Base-by-base conservation (phyloP, 2,113 vertebrate species). In the Panthera leo region DNA sequence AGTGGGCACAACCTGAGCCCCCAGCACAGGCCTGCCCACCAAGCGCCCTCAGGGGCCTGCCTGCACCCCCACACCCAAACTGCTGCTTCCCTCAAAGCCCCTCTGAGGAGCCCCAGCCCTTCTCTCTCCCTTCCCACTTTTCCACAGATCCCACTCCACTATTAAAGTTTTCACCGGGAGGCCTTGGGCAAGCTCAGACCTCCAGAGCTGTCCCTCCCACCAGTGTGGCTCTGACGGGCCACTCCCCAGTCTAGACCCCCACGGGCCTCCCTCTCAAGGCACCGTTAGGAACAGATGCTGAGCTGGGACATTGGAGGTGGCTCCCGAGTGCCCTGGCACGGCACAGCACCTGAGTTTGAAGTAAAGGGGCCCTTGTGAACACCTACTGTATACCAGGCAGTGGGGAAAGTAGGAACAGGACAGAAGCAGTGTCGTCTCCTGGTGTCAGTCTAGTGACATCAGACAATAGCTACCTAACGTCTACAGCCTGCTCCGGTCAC, bases 251-350 rank as follows among this genome's bases (percentile, higher is more conserved):
- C 31, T 48, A 39, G 29, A 67, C 21, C 31, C 51, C 71, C 36
- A 36, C 0, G 0, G 55, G 14, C 55, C 42, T 70, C 63, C 53
- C 23, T 63, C 42, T 12, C 2, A 13, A 25, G 82, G 65, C 25
- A 16, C 48, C 3, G 0, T 10, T 67, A 48, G 73, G 65, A 70
- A 42, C 63, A 51, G 45, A 15, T n/a, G 39, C 55, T 18, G 18
- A 5, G 7, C 14, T 21, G 3, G 8, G 23, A 7, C 42, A 25
- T 61, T 29, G 9, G 12, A 42, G 13, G 9, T 4, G 0, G 29
- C 25, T 12, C 12, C 27, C 31, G n/a, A 58, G 23, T 5, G 31
- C 27, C 48, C 13, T 2, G 36, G 18, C 25, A 51, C 1, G 3
- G 73, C 53, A 34, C 0, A 1, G n/a, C 7, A 23, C 7, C 89